Conservation (phyloP, 2,113 vertebrate genomes). For the Callionymus lyra region DNA sequence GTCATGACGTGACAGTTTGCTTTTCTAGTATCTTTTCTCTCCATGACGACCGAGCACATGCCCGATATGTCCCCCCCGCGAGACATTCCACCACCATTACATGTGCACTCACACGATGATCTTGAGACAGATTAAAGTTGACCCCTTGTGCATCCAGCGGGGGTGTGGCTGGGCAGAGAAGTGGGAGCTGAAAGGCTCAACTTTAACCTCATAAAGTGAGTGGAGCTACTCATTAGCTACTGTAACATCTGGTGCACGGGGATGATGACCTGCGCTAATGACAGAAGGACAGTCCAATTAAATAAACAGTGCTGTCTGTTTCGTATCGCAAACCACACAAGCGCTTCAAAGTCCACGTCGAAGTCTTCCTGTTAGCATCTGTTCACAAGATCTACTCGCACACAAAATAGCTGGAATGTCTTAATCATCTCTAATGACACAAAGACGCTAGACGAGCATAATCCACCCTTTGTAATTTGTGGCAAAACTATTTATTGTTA, state of each 20-base stretch:
- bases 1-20: constrained; percentile 31
- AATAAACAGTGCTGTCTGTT: constrained; percentile 56
- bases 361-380: constrained; percentile 26
- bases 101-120: constrained; percentile 8
- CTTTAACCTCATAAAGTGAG: constrained; percentile 70
- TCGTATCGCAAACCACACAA: constrained; percentile 33
- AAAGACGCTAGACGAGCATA: too few relatives aligned
- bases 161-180: constrained; percentile 33
- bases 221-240: constrained; percentile 67
- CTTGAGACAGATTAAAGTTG: constrained; percentile 45
- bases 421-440: constrained; percentile 26
- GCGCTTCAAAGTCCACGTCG: constrained; percentile 35
- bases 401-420: constrained; percentile 10
- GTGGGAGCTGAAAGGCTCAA: constrained; percentile 52
- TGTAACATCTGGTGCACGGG: constrained; percentile 67
- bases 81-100: neutral
- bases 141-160: constrained; percentile 40
- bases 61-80: constrained; percentile 14
- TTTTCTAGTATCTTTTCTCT: constrained; percentile 8
- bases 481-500: constrained; percentile 24
- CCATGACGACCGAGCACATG: constrained; percentile 16
- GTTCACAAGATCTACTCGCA: constrained; percentile 9
- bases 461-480: constrained; percentile 17
- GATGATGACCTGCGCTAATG: constrained; percentile 60
- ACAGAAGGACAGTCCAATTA: constrained; percentile 60